Conservation (phyloP, 1,140 invertebrate species). For the Drosophila bipectinata region DNA sequence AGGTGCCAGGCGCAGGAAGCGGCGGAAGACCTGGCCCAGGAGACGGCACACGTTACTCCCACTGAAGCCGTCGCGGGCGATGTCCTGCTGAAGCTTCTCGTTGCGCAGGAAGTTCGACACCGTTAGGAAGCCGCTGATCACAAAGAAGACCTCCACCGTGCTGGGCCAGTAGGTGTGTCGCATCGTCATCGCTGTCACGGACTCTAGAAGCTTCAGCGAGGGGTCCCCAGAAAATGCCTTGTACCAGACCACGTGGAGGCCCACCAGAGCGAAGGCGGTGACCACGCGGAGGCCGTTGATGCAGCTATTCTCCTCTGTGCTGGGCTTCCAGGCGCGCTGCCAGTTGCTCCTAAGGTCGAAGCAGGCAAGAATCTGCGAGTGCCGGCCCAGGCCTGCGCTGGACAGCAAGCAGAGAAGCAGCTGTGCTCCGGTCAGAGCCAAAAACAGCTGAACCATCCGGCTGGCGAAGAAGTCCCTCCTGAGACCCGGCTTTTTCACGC, state of each 20-base stretch:
- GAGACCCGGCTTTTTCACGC: conserved; percentile 28
- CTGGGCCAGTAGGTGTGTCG: conserved; percentile 24
- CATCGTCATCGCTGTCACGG: conserved; percentile 10
- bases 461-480: conserved; percentile 9
- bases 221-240: conserved; percentile 29
- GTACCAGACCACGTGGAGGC: conserved; percentile 43
- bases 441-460: not conserved
- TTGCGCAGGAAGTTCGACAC: conserved; percentile 49
- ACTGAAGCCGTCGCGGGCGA: conserved; percentile 10
- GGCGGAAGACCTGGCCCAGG: conserved; percentile 17
- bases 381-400: not conserved
- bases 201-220: conserved; percentile 10
- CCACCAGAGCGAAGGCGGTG: conserved; percentile 27
- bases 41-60: conserved; percentile 11
- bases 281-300: conserved; percentile 54
- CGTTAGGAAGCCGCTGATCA: conserved; percentile 56
- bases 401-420: conserved; percentile 10
- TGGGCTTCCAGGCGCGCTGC: conserved; percentile 20
- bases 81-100: conserved; percentile 20
- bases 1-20: conserved; percentile 49
- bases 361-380: conserved; percentile 23
- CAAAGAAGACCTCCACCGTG: conserved; percentile 54
- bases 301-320: conserved; percentile 34
- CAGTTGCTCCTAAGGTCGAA: conserved; percentile 49
- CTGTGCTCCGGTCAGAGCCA: not conserved